Conservation (phyloP, 2,797 vertebrate genomes). For the Manis javanica region DNA sequence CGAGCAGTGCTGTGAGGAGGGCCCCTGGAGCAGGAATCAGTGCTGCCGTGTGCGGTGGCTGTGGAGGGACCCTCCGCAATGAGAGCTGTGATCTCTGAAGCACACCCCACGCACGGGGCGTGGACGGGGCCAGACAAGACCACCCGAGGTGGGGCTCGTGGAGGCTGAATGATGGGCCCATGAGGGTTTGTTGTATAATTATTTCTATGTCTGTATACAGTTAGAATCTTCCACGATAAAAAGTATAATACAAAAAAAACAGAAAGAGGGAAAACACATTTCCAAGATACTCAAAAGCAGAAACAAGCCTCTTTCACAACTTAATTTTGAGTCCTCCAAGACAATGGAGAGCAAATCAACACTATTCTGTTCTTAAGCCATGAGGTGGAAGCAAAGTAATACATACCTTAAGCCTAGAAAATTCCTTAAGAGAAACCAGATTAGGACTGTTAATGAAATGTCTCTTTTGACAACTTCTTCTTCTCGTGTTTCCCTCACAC, state of each 20-base stretch:
- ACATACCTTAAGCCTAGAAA: not conserved
- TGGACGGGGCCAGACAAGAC: not conserved
- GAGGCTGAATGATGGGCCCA: not conserved
- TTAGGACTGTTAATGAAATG: not conserved
- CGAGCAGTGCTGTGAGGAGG: not conserved
- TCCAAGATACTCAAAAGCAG: constrained; percentile 36
- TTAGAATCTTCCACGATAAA: not conserved
- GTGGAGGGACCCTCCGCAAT: not conserved
- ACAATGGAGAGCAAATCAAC: not conserved
- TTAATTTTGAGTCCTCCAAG: constrained; percentile 6
- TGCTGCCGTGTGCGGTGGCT: not conserved
- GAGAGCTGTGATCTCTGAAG: not conserved
- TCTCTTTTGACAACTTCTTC: not conserved
- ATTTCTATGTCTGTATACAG: not conserved
- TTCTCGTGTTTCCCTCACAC: not conserved
- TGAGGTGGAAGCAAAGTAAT: not conserved
- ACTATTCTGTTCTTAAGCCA: not conserved
- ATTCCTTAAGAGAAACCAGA: constrained; percentile 32
- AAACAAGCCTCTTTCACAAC: not conserved
- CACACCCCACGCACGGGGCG: too few relatives aligned
- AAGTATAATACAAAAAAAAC: not conserved
- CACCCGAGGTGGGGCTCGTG: too few relatives aligned
- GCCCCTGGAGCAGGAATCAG: not conserved
- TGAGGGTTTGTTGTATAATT: not conserved
- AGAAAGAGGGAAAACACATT: not conserved